Percentiles rank a stretch among this genome's conserved stretches.
These are phyloP conservation scores for Pseudococcus jackbeardsleyi DNA, from an alignment of 2,888 invertebrate genomes.

Conservation along the genomic window DNA sequence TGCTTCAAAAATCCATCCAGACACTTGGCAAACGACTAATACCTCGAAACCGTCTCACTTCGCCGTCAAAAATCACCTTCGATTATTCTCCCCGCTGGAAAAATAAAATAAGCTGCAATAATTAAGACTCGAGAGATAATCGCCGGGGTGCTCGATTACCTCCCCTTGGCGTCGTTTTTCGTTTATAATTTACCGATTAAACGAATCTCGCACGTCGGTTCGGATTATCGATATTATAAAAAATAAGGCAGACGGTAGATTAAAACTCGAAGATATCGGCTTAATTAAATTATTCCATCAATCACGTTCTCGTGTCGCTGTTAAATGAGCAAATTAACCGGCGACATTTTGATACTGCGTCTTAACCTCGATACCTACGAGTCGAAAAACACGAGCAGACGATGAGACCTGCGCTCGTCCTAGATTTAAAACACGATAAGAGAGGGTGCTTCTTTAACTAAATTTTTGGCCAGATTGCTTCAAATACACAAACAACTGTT, in stretches of 20 bases:
- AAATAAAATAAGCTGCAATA: conserved; percentile 8
- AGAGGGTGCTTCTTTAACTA: background rate
- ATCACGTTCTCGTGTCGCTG: conserved; percentile 6
- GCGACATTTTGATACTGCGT: conserved; percentile 38
- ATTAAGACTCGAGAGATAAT: conserved; percentile 12
- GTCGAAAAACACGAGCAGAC: background rate
- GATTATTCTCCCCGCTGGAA: background rate
- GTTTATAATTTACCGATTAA: conserved; percentile 36
- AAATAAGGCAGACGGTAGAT: conserved; percentile 10
- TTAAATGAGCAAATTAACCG: conserved; percentile 41
- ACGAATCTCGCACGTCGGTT: conserved; percentile 7
- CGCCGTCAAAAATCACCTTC: background rate
- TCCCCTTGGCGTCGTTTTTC: background rate
- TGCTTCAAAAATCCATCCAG: background rate
- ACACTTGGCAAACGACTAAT: background rate
- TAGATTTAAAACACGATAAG: background rate
- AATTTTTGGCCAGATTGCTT: no score
- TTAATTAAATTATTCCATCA: conserved; percentile 41
- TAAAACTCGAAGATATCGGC: conserved; percentile 19
- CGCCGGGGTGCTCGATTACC: background rate
- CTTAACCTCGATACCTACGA: background rate
- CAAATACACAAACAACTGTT: no score
- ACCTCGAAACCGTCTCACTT: background rate
- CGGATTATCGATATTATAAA: conserved; percentile 41
- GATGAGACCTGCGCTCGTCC: background rate